Evolutionary conservation across 2,113 vertebrate species (phyloP).

Genomic region (Bubo blakistoni): DNA sequence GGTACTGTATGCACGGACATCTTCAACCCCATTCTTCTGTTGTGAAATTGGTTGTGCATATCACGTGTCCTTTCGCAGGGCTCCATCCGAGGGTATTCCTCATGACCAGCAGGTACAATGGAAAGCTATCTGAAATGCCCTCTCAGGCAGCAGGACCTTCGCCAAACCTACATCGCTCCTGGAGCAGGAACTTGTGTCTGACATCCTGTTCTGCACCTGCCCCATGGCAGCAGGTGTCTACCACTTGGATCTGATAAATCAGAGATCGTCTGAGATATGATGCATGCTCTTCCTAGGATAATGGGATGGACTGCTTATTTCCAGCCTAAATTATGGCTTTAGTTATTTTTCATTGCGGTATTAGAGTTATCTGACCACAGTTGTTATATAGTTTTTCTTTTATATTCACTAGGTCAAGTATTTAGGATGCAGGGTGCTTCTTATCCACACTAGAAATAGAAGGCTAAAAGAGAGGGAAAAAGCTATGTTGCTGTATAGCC

Average conservation of each 20-base stretch:
- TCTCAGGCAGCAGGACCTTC: not conserved
- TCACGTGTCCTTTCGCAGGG: not conserved
- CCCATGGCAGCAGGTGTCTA: not conserved
- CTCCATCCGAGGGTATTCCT: not conserved
- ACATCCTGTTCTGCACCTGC: not conserved
- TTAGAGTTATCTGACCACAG: not conserved
- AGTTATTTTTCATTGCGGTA: not conserved
- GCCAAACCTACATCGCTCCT: not conserved
- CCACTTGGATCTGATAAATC: not conserved
- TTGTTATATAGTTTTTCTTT: not conserved
- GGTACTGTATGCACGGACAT: not conserved
- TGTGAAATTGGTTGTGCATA: not conserved
- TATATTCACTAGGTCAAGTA: not conserved
- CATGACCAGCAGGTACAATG: not conserved
- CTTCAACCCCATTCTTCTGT: not conserved
- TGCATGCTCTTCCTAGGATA: not conserved
- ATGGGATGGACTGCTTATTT: not conserved
- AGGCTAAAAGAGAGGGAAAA: not conserved
- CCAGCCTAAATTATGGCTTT: not conserved
- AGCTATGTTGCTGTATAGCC: not conserved
- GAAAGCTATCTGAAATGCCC: not conserved
- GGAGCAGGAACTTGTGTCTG: not conserved
- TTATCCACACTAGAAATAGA: not conserved
- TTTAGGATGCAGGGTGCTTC: not conserved
- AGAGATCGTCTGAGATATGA: accelerated